phyloP scores from a whole-genome alignment of 2,797 vertebrate species.

The Uromys caudimaculatus region DNA sequence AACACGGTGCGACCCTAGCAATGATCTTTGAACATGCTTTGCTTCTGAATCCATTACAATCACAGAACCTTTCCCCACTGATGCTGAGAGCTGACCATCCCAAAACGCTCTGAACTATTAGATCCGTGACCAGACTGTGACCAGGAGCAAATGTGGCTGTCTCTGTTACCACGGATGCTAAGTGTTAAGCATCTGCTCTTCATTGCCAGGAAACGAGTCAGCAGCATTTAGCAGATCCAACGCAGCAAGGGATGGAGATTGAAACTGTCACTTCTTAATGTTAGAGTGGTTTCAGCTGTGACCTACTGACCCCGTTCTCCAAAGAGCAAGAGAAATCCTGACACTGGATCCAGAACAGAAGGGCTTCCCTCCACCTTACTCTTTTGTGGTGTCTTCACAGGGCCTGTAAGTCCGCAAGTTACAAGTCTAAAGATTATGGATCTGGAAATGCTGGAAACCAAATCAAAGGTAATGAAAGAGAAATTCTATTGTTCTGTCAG shows the following conservation, averaged over 20 bases:
- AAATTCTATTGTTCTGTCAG: not conserved
- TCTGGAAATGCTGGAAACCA: conserved; percentile 74
- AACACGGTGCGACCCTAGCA: not conserved
- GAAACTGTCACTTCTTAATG: not conserved
- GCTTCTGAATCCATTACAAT: not conserved
- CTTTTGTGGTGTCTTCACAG: conserved; percentile 66
- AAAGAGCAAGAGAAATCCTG: not conserved
- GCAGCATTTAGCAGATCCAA: not conserved
- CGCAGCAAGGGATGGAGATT: not conserved
- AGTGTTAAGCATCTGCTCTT: not conserved
- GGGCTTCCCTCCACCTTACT: not conserved
- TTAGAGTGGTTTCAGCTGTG: not conserved
- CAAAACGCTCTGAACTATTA: not conserved
- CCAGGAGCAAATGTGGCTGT: not conserved
- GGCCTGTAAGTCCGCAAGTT: conserved; percentile 73
- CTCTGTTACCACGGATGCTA: not conserved
- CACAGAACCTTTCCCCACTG: not conserved
- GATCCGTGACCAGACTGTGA: not conserved
- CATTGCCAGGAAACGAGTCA: not conserved
- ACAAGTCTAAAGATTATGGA: conserved; percentile 77
- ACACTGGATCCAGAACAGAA: not conserved
- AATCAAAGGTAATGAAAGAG: conserved; percentile 80
- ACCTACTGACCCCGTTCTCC: not conserved
- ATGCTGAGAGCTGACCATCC: not conserved
- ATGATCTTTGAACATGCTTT: too few species aligned